Base-by-base conservation (phyloP, 2,113 vertebrate species). In the Microcebus lehilahytsara region DNA sequence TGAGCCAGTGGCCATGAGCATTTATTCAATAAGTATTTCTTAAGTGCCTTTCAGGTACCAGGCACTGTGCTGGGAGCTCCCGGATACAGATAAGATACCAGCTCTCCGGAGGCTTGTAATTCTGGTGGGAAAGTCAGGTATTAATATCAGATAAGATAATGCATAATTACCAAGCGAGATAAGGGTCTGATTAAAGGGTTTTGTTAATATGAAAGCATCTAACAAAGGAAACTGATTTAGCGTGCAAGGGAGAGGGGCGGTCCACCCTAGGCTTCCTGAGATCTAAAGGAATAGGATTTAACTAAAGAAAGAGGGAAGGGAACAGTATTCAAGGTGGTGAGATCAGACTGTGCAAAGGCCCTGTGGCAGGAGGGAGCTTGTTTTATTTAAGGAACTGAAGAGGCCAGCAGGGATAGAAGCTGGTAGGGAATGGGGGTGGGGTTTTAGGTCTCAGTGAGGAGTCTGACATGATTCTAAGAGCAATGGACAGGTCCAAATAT, bases 101-200 rank as follows among this genome's bases (percentile, higher is more conserved):
- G 16, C 49, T 89, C 32, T 93, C 51, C 58, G 0, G 19, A 74
- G 40, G 20, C 69, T 86, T 74, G 22, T 81, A 78, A 89, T 95
- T 81, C 78, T 66, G 62, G 42, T 84, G 72, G 64, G 37, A 40
- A 95, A 96, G 92, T 92, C 42, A n/a, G 74, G 95, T 83, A 83
- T 49, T 89, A 81, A 85, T 66, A 67, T 85, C 56, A 95, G 93
- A 93, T 91, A 89, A 97, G 17, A 40, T 69, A 93, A 93, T 90
- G 75, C 79, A 25, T 95, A 89, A 86, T 93, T 85, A 93, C 49
- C 23, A 72, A 83, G 64, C 83, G 32, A 96, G 89, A 96, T 96
- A 95, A 95, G 74, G 49, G 49, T 96, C 66, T 94, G 67, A 85
- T 85, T 90, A 85, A 58, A 84, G 72, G 88, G 97, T 86, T 51